Evolutionary conservation across 2,797 vertebrate species (phyloP).

Genomic region (Halcyon smyrnensis): DNA sequence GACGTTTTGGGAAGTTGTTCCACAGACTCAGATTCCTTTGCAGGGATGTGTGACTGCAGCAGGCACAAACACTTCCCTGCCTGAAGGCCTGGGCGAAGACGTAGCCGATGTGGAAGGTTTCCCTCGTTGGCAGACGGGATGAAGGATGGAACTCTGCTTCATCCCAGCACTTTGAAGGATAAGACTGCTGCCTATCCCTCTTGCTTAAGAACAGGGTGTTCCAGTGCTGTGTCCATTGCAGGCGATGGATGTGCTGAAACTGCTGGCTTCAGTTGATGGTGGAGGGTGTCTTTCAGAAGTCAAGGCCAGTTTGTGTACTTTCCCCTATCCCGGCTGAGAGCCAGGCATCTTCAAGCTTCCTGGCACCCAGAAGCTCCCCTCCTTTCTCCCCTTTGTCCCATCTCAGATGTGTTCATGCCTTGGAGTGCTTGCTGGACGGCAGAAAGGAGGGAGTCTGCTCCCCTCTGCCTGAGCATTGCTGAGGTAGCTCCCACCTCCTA

Average conservation of each 20-base stretch:
- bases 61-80: not conserved
- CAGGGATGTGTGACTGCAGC: not conserved
- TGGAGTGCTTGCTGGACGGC: not conserved
- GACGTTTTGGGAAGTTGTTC: conserved; percentile 28
- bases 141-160: conserved; percentile 37
- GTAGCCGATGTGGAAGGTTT: not conserved
- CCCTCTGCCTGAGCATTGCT: not conserved
- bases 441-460: not conserved
- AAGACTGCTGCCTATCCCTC: not conserved
- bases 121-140: not conserved
- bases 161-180: conserved; percentile 36
- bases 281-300: conserved; percentile 29
- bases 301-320: conserved; percentile 53
- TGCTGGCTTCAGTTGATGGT: conserved; percentile 13
- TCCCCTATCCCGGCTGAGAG: not conserved
- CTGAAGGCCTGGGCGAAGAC: not conserved
- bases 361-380: not conserved
- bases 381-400: not conserved
- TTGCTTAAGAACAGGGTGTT: conserved; percentile 32
- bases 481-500: not conserved
- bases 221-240: conserved; percentile 54
- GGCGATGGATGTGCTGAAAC: conserved; percentile 55
- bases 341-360: conserved; percentile 15
- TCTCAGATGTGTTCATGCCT: not conserved
- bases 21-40: not conserved